Base-by-base conservation (phyloP, 2,797 vertebrate species). In the Xenentodon cancila region DNA sequence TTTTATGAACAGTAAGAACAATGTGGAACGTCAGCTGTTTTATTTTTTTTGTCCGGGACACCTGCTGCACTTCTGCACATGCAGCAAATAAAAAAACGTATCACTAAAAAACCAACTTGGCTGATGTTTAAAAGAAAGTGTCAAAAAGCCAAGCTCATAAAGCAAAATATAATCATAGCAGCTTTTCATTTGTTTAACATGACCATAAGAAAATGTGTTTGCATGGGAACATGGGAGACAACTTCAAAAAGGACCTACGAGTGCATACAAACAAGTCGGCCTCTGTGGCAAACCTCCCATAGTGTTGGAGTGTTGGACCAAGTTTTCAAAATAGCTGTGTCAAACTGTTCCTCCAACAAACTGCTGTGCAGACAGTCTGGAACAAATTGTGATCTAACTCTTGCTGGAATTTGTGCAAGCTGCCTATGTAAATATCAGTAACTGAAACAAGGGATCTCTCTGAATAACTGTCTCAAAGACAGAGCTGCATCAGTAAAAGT, bases 381-480 rank as follows among this genome's bases (percentile, higher is more conserved):
- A 88, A 84, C 69, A 75, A 79, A 87, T 83, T 80, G 60, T 78
- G 78, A 82, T 77, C 79, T 44, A 53, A 70, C 62, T 70, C 57
- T 77, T 59, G 56, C 53, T 75, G 62, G 72, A 81, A 77, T 80
- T 66, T 68, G 49, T 37, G 51, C 65, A 59, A 61, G 59, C 52
- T 76, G 76, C 69, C 64, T 48, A 53, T 47, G 58, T 68, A 80
- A 85, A 84, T 69, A 80, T 75, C 43, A 64, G 56, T 22, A 37
- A 49, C 15, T 68, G 37, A 70, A 59, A 37, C 3, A 50, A 53
- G 46, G 45, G 59, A 30, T 53, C 13, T 27, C 32, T 13, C 16
- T 17, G 40, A 59, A 49, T 27, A 64, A 45, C 25, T 53, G 47
- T 67, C 43, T 67, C n/a, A 3, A 37, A 63, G 55, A 40, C 9